Evolutionary conservation across 2,888 invertebrate genomes (phyloP).

Genomic region (Andrena praecox): DNA sequence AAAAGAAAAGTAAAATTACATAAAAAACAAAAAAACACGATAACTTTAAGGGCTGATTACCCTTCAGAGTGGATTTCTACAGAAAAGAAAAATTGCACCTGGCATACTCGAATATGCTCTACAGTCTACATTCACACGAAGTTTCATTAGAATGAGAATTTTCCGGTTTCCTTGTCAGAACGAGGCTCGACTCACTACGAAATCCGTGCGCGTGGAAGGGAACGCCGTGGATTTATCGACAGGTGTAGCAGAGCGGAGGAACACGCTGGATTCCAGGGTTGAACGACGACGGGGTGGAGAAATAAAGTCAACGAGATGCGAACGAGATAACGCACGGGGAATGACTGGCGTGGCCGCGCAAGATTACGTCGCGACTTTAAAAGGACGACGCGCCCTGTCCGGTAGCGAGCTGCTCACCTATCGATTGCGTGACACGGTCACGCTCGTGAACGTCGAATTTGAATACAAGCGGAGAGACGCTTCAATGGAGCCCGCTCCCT

Average conservation of each 20-base stretch:
- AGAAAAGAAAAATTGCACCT: too few relatives aligned
- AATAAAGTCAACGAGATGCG: conserved; percentile 66
- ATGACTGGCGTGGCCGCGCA: conserved; percentile 65
- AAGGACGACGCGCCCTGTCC: conserved; percentile 70
- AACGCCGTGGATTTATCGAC: conserved; percentile 32
- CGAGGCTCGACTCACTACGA: conserved; percentile 2
- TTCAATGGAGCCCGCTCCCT: conserved; percentile 54
- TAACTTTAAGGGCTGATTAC: too few relatives aligned
- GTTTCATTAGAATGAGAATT: background rate
- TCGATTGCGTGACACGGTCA: conserved; percentile 69
- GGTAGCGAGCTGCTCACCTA: conserved; percentile 58
- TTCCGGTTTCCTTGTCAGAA: background rate
- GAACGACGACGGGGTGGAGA: conserved; percentile 34
- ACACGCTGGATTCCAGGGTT: conserved; percentile 37
- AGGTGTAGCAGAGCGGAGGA: conserved; percentile 42
- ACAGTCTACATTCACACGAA: too few relatives aligned
- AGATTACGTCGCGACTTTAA: conserved; percentile 62
- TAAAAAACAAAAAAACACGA: too few relatives aligned
- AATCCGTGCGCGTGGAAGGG: background rate
- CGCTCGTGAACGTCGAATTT: conserved; percentile 64
- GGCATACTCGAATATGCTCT: too few relatives aligned
- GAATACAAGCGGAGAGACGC: conserved; percentile 54
- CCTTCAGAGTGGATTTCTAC: too few relatives aligned
- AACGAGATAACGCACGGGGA: conserved; percentile 62
- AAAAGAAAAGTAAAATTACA: too few relatives aligned